phyloP scores from a whole-genome alignment of 2,797 vertebrate species.

The Lacerta viridis region DNA sequence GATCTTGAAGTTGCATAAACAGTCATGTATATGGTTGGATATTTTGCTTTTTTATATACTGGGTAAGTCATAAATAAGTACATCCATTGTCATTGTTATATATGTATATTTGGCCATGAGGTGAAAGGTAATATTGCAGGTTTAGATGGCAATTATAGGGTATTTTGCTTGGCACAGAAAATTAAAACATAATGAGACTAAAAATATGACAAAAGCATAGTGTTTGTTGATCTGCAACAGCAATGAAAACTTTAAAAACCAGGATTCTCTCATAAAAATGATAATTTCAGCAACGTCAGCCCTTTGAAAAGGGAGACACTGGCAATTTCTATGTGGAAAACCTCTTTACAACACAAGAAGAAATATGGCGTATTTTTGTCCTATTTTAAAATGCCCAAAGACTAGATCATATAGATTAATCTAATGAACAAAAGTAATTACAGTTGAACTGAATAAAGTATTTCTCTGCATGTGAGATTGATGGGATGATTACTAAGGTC shows the following conservation, averaged over 20 bases:
- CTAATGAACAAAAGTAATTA: constrained; percentile 44
- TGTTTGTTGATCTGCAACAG: not conserved
- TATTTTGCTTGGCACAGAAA: not conserved
- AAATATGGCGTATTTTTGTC: constrained; percentile 40
- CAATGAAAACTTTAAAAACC: not conserved
- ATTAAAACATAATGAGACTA: not conserved
- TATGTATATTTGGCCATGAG: not conserved
- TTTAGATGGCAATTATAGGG: not conserved
- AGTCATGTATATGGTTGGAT: not conserved
- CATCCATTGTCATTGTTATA: not conserved
- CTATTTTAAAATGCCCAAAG: constrained; percentile 21
- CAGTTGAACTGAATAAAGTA: constrained; percentile 21
- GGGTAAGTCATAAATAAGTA: not conserved
- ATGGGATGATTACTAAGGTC: not conserved
- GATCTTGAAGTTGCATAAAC: not conserved
- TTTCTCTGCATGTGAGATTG: constrained; percentile 35
- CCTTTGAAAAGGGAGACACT: not conserved
- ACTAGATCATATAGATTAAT: constrained; percentile 34
- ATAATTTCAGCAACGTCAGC: not conserved
- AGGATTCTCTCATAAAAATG: not conserved
- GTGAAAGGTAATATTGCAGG: not conserved
- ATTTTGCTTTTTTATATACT: not conserved
- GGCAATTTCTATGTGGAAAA: not conserved
- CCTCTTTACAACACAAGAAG: constrained; percentile 37
- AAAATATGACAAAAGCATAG: not conserved